Evolutionary conservation across 2,888 invertebrate species (phyloP).

Genomic region (Ischnura elegans): DNA sequence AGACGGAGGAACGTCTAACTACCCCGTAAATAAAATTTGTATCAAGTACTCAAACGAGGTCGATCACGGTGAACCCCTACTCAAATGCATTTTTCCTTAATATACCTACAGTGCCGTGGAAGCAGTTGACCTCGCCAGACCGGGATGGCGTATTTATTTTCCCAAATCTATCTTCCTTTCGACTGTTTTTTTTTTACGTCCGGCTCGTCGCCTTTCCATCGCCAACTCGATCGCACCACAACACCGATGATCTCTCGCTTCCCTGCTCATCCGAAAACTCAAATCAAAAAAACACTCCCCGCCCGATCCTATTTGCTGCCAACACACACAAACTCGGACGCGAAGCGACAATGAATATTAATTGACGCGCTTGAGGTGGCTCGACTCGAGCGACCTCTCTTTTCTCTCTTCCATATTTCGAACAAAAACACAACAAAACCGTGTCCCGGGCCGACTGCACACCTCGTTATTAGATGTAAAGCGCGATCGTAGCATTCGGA

Average conservation of each 20-base stretch:
- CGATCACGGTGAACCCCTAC: neutral
- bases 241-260: neutral
- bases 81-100: neutral
- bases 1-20: neutral
- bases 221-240: neutral
- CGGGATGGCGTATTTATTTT: neutral
- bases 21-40: neutral
- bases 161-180: neutral
- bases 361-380: neutral
- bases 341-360: slow-evolving; percentile 29
- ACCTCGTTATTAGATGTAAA: slow-evolving; percentile 13
- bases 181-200: neutral
- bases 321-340: neutral
- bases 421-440: slow-evolving; percentile 1
- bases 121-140: neutral
- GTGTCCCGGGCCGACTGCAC: neutral
- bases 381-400: neutral
- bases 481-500: neutral
- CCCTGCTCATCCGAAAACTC: neutral
- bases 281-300: neutral
- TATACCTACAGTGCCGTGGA: neutral
- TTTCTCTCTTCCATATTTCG: too few relatives aligned
- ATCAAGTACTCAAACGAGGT: neutral
- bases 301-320: neutral
- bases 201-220: neutral